Percentiles rank a stretch among this genome's conserved stretches.
Evolutionary conservation across 2,113 vertebrate species (phyloP).

Genomic region (Pipa parva): DNA sequence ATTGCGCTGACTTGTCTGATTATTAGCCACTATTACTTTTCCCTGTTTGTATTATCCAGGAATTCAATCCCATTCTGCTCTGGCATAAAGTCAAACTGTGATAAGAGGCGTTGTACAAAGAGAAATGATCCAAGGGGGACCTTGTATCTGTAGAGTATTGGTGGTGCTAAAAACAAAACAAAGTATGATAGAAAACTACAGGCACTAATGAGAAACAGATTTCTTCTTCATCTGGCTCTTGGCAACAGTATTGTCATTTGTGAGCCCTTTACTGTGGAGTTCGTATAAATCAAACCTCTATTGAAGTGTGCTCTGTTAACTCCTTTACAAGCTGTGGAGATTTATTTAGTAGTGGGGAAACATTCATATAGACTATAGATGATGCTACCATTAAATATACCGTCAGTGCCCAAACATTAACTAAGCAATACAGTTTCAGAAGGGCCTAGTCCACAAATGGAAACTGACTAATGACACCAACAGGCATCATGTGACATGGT

Average conservation of each 20-base stretch:
- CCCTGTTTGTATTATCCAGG: too few species aligned
- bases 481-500: too few species aligned
- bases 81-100: neutral
- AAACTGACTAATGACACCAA: too few species aligned
- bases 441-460: too few species aligned
- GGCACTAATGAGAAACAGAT: constrained; percentile 32
- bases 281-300: constrained; percentile 16
- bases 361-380: too few species aligned
- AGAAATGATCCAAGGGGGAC: neutral
- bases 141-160: neutral
- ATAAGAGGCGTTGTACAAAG: constrained; percentile 7
- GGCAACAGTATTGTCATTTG: constrained; percentile 11
- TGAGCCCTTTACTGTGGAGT: constrained; percentile 10
- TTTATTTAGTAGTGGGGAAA: too few species aligned
- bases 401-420: too few species aligned
- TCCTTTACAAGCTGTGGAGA: neutral
- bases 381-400: neutral
- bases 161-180: neutral
- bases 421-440: too few species aligned
- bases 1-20: too few species aligned
- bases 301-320: neutral
- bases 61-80: neutral
- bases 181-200: neutral
- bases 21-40: too few species aligned
- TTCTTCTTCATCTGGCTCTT: constrained; percentile 17